Conservation (phyloP, 2,888 invertebrate species). For the Tolmerus cingulatus region DNA sequence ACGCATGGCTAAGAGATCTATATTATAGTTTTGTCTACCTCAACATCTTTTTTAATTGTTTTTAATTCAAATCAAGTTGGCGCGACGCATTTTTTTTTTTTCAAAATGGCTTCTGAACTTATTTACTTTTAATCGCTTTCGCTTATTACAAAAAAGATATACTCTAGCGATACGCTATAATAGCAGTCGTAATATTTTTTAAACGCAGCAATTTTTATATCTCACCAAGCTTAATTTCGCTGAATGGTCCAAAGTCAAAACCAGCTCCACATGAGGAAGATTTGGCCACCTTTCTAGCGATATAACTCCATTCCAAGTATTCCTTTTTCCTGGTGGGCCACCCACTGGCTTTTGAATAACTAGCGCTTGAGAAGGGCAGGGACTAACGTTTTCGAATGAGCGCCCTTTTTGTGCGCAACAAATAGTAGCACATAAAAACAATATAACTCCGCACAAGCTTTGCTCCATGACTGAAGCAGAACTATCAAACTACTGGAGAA, state of each 20-base stretch:
- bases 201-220: neutral
- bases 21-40: neutral
- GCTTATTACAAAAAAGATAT: neutral
- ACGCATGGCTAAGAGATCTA: neutral
- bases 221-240: slow-evolving; percentile 27
- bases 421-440: slow-evolving; percentile 1
- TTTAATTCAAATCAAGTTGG: neutral
- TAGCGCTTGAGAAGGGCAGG: slow-evolving; percentile 20
- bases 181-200: neutral
- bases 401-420: neutral
- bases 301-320: slow-evolving; percentile 41
- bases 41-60: neutral
- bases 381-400: neutral
- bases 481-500: neutral
- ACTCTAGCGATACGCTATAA: neutral
- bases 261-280: slow-evolving; percentile 23
- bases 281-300: slow-evolving; percentile 36
- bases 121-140: neutral
- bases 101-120: neutral
- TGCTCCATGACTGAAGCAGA: neutral
- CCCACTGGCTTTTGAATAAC: slow-evolving; percentile 8
- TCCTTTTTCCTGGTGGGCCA: slow-evolving; percentile 45
- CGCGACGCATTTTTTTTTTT: neutral
- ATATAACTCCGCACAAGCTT: neutral
- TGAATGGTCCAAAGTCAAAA: neutral